These are phyloP conservation scores for Apteryx mantelli DNA, from an alignment of 2,113 vertebrate species.

Conservation along the genomic window DNA sequence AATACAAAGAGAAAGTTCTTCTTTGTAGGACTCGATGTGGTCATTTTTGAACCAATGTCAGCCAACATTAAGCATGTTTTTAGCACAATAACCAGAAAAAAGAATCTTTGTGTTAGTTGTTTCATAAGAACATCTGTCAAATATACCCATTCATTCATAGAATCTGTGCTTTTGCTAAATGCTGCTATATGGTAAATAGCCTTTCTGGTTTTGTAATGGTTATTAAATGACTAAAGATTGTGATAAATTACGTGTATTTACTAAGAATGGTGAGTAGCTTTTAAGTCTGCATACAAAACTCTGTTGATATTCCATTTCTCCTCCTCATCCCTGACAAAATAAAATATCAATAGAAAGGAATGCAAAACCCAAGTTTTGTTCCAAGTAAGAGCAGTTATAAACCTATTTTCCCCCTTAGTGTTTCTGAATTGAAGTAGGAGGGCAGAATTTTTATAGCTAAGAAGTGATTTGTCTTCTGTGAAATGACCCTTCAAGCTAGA, in stretches of 20 bases:
- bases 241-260: neutral
- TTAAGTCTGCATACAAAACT: neutral
- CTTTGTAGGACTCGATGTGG: neutral
- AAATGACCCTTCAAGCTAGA: no score
- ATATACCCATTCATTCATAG: neutral
- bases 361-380: neutral
- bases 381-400: neutral
- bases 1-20: neutral
- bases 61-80: neutral
- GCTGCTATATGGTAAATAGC: neutral
- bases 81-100: neutral
- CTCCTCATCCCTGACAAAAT: neutral
- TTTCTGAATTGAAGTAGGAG: neutral
- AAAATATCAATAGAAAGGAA: neutral
- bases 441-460: neutral
- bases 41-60: neutral
- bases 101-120: neutral
- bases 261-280: neutral
- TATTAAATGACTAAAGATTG: neutral
- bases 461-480: neutral
- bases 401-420: neutral
- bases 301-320: slow-evolving; percentile 1
- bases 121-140: neutral
- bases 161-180: neutral
- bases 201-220: neutral